phyloP scores from a whole-genome alignment of 2,888 invertebrate genomes.

The Trissolcus brochymenae region DNA sequence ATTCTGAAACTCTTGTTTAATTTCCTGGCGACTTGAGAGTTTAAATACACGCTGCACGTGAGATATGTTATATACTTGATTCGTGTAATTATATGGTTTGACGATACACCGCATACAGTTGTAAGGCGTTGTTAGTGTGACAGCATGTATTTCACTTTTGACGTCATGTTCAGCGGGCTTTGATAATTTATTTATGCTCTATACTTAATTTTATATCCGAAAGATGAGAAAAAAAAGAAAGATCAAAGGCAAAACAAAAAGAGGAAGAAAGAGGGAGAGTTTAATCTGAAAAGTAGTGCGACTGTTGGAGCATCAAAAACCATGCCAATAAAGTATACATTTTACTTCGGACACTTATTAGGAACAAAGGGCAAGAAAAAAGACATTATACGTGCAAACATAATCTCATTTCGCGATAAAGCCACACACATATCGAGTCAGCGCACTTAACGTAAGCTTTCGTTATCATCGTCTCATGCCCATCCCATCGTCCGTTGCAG shows the following conservation, averaged over 20 bases:
- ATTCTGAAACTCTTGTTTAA: not conserved
- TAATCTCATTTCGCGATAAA: conserved; percentile 55
- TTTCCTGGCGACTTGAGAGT: not conserved
- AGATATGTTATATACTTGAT: conserved; percentile 9
- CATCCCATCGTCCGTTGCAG: conserved; percentile 55
- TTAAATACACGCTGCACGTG: conserved; percentile 20
- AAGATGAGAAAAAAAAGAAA: too few relatives aligned
- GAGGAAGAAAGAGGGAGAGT: not conserved
- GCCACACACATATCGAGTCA: conserved; percentile 50
- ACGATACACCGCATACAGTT: conserved; percentile 1
- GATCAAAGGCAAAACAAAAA: too few relatives aligned
- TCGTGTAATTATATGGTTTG: conserved; percentile 12
- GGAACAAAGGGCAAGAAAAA: conserved; percentile 41
- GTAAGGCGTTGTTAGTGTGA: conserved; percentile 8
- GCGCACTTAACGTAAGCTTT: conserved; percentile 55
- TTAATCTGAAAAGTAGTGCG: not conserved
- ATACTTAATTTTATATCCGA: too few relatives aligned
- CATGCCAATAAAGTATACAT: conserved; percentile 3
- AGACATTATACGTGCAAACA: conserved; percentile 49
- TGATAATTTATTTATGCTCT: not conserved
- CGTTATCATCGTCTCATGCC: conserved; percentile 53
- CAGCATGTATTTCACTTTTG: not conserved
- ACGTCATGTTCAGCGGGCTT: too few relatives aligned
- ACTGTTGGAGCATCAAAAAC: too few relatives aligned
- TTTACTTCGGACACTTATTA: conserved; percentile 35